phyloP scores from a whole-genome alignment of 2,113 vertebrate species.

The Lophotis ruficrista region DNA sequence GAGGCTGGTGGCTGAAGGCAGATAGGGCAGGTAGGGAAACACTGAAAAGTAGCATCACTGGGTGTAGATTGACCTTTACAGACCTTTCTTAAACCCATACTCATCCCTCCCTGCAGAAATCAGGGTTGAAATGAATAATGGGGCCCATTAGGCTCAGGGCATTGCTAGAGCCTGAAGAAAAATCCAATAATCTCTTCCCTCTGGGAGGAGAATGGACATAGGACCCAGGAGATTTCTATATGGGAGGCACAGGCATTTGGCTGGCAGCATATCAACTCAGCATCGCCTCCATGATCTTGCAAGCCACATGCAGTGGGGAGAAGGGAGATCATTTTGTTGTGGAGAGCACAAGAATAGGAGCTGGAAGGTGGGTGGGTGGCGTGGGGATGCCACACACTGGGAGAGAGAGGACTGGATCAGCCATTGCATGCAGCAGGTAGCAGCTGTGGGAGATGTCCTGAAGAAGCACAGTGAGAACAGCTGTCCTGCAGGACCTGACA shows the following conservation, averaged over 20 bases:
- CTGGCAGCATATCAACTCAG: neutral
- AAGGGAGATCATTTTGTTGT: neutral
- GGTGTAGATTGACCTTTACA: neutral
- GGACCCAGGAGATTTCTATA: neutral
- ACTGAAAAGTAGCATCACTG: neutral
- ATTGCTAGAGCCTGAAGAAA: neutral
- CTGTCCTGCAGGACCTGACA: neutral
- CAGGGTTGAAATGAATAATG: neutral
- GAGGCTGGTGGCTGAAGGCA: neutral
- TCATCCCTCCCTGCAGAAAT: neutral
- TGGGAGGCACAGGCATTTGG: neutral
- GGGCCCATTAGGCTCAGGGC: neutral
- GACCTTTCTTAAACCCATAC: neutral
- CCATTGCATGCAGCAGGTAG: neutral
- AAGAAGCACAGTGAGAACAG: neutral
- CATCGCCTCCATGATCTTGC: neutral
- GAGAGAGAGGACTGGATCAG: neutral
- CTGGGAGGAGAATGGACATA: neutral
- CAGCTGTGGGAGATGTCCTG: neutral
- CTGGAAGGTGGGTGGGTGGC: neutral
- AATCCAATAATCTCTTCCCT: neutral
- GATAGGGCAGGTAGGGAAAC: neutral
- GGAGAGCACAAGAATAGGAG: neutral
- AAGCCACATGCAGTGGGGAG: neutral
- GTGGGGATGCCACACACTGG: accelerated